phyloP scores from a whole-genome alignment of 1,140 invertebrate species.

The Pemphigus obesinymphae region DNA sequence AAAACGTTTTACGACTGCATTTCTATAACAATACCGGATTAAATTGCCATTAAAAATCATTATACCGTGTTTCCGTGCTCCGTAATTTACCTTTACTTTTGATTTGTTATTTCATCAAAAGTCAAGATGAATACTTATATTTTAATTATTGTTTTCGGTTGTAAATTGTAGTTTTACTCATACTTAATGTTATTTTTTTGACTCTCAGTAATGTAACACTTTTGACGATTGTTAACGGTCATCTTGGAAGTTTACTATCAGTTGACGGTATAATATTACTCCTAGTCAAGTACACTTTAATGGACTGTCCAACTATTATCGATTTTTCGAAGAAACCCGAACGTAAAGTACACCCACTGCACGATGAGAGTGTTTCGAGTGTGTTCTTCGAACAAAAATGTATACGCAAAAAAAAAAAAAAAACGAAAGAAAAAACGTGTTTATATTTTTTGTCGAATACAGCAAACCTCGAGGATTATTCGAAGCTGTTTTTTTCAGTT shows the following conservation, averaged over 20 bases:
- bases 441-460: not conserved
- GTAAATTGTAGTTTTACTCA: not conserved
- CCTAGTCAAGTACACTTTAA: not conserved
- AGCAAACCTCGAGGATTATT: not conserved
- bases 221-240: not conserved
- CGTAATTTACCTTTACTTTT: too few relatives aligned
- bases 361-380: not conserved
- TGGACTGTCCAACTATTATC: not conserved
- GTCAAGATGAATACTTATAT: too few relatives aligned
- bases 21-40: too few relatives aligned
- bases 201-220: not conserved
- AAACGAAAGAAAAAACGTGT: too few relatives aligned
- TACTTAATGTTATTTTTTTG: too few relatives aligned
- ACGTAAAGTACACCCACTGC: not conserved
- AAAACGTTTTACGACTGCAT: too few relatives aligned
- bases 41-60: too few relatives aligned
- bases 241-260: not conserved
- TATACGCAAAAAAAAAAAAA: not conserved
- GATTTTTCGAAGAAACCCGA: not conserved
- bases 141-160: not conserved
- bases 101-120: too few relatives aligned
- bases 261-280: slow-evolving; percentile 5
- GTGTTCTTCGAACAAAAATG: not conserved
- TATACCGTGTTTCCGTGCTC: too few relatives aligned
- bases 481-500: not conserved